Conservation (phyloP, 2,113 vertebrate species). For the Gobiocypris rarus region DNA sequence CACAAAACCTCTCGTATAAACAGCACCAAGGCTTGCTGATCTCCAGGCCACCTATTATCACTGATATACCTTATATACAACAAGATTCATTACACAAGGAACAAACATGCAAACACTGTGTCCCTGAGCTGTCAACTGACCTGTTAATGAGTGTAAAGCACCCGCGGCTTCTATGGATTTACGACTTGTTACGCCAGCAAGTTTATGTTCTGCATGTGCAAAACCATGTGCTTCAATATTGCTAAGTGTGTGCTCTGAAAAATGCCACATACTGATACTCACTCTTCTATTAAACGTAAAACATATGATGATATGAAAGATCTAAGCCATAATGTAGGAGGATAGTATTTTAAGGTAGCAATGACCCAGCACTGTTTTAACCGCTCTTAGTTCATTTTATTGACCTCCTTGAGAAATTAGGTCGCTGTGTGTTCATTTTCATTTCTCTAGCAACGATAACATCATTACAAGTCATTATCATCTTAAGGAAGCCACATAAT, state of each 20-base stretch:
- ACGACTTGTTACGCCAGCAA: conserved; percentile 30
- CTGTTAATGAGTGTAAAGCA: conserved; percentile 37
- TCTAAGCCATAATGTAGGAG: background rate
- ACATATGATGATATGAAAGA: background rate
- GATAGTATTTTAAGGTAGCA: conserved; percentile 29
- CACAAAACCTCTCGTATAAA: background rate
- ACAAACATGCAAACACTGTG: background rate
- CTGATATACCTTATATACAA: background rate
- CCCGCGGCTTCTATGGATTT: conserved; percentile 33
- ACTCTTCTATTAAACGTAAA: background rate
- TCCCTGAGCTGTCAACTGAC: conserved; percentile 40
- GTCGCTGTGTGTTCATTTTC: conserved; percentile 35
- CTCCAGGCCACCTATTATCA: conserved; percentile 11
- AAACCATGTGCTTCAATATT: background rate
- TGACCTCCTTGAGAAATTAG: conserved; percentile 38
- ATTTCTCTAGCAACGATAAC: conserved; percentile 41
- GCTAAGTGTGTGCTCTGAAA: background rate
- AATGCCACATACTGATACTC: background rate
- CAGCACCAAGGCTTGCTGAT: background rate
- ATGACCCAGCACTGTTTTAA: conserved; percentile 35
- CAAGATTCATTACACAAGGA: conserved; percentile 5
- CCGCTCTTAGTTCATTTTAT: background rate
- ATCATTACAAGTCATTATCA: conserved; percentile 42
- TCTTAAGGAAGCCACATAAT: conserved; percentile 1
- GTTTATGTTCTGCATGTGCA: background rate